phyloP scores from a whole-genome alignment of 1,140 invertebrate species.

The Polyergus mexicanus region DNA sequence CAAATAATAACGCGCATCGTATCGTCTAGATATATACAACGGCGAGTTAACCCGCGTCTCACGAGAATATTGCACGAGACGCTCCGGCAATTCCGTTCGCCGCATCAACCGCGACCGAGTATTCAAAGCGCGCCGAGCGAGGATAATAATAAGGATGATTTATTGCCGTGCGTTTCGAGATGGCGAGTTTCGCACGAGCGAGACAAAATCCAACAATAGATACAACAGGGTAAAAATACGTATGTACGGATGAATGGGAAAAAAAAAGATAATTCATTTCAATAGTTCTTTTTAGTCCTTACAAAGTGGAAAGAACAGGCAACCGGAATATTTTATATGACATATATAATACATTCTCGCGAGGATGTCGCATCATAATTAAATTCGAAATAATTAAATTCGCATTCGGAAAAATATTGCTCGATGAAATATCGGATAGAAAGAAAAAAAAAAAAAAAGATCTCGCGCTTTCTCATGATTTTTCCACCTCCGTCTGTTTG shows the following conservation, averaged over 20 bases:
- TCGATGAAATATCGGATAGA: no score
- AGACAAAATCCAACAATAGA: background rate
- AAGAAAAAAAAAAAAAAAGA: background rate
- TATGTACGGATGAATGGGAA: background rate
- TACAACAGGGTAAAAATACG: background rate
- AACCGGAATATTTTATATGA: no score
- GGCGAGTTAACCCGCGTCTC: constrained; percentile 8
- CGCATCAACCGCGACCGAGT: constrained; percentile 11
- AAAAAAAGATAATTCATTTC: background rate
- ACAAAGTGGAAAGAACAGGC: no score
- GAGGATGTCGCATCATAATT: no score
- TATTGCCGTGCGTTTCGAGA: background rate
- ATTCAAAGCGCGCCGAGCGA: background rate
- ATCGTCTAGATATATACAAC: background rate
- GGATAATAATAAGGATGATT: constrained; percentile 30
- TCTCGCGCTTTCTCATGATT: background rate
- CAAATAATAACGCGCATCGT: constrained; percentile 20
- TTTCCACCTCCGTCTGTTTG: background rate
- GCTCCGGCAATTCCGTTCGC: constrained; percentile 7
- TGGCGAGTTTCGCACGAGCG: background rate
- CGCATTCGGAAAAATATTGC: no score
- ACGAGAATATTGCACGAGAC: constrained; percentile 23
- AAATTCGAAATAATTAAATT: no score
- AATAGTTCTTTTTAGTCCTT: no score
- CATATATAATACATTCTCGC: no score